Conservation (phyloP, 2,113 vertebrate genomes). For the Morone chrysops region DNA sequence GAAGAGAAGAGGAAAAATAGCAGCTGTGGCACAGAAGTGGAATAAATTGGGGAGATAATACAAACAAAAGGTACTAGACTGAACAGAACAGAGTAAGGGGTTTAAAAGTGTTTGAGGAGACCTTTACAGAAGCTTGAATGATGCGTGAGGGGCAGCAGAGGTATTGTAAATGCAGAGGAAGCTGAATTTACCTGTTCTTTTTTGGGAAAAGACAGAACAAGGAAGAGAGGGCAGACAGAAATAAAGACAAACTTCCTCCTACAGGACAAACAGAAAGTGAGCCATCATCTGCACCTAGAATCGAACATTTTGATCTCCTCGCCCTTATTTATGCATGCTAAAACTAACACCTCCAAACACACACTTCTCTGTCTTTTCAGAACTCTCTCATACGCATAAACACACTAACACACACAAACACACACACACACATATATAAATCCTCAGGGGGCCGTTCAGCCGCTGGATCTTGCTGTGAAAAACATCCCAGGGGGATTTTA, state of each 20-base stretch:
- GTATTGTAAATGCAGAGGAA: not conserved
- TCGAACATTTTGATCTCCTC: conserved; percentile 34
- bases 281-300: not conserved
- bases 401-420: not conserved
- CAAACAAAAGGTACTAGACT: not conserved
- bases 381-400: conserved; percentile 7
- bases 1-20: not conserved
- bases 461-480: conserved; percentile 58
- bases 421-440: conserved; percentile 29
- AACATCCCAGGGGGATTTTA: conserved; percentile 77
- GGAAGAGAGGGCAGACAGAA: not conserved
- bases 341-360: conserved; percentile 33
- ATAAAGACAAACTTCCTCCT: not conserved
- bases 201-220: not conserved
- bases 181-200: not conserved
- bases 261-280: not conserved
- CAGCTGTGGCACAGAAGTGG: not conserved
- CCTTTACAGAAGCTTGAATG: not conserved
- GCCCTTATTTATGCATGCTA: conserved; percentile 18
- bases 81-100: not conserved
- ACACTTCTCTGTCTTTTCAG: conserved; percentile 25
- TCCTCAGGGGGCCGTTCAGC: conserved; percentile 49
- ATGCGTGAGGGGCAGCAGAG: not conserved
- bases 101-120: not conserved
- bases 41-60: not conserved